A percentile compares a stretch with the other conserved stretches of the same genome.
phyloP scores from a whole-genome alignment of 1,140 invertebrate species.

The Araneus ventricosus region DNA sequence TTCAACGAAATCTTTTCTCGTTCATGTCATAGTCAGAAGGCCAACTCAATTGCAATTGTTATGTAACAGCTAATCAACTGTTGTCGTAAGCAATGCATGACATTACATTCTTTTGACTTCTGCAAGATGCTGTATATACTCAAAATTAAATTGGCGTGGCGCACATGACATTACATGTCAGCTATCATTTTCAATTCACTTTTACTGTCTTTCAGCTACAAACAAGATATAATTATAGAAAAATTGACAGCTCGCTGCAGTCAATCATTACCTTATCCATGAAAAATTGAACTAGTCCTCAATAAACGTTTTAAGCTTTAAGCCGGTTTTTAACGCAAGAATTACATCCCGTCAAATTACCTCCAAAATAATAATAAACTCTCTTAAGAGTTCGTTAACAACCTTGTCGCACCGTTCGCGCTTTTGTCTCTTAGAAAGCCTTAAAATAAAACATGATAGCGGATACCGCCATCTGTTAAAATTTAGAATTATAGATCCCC shows the following conservation, averaged over 20 bases:
- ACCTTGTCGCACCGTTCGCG: neutral
- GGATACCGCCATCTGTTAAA: conserved; percentile 11
- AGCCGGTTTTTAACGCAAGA: conserved; percentile 59
- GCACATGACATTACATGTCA: too few species aligned
- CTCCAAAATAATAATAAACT: neutral
- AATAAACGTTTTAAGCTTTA: neutral
- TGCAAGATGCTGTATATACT: too few species aligned
- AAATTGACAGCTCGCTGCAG: conserved; percentile 19
- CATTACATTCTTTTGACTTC: too few species aligned
- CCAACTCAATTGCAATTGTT: too few species aligned
- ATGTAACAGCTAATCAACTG: too few species aligned
- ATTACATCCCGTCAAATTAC: conserved; percentile 8
- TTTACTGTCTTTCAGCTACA: neutral
- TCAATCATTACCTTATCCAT: neutral
- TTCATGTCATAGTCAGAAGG: too few species aligned
- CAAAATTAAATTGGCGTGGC: too few species aligned
- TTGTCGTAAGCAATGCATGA: too few species aligned
- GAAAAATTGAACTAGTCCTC: neutral
- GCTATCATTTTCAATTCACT: too few species aligned
- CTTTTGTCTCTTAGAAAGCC: neutral
- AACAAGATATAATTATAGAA: conserved; percentile 40
- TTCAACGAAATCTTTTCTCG: too few species aligned
- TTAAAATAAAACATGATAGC: conserved; percentile 11
- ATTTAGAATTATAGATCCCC: neutral
- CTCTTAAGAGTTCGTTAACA: conserved; percentile 9